A percentile compares a stretch with the other conserved stretches of the same genome.
These are phyloP conservation scores for Archips xylosteana DNA, from an alignment of 2,888 invertebrate species.

Conservation along the genomic window DNA sequence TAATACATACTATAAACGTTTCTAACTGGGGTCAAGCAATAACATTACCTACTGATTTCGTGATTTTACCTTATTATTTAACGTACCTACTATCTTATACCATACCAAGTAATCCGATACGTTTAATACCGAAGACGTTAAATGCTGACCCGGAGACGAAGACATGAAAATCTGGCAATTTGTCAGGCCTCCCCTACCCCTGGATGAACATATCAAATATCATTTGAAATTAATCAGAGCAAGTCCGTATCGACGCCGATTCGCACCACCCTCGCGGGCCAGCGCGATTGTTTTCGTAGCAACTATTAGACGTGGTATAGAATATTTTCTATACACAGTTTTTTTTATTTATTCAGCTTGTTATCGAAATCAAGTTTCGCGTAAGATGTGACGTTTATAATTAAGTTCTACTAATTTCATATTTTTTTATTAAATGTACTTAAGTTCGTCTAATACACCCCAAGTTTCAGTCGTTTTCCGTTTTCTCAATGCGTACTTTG, in stretches of 20 bases:
- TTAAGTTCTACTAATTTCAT: not conserved
- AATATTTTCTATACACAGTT: not conserved
- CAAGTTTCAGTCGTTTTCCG: not conserved
- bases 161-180: conserved; percentile 78
- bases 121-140: conserved; percentile 69
- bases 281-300: conserved; percentile 37
- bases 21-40: not conserved
- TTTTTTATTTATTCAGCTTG: too few species aligned
- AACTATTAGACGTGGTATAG: conserved; percentile 23
- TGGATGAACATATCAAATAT: conserved; percentile 80
- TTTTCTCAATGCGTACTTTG: not conserved
- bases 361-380: too few species aligned
- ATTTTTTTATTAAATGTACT: not conserved
- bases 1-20: not conserved
- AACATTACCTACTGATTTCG: not conserved
- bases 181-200: conserved; percentile 71
- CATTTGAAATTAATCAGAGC: conserved; percentile 79
- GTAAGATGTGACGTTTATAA: too few species aligned
- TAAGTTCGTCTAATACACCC: not conserved
- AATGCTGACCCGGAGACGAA: conserved; percentile 55
- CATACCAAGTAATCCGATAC: conserved; percentile 56
- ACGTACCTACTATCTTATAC: conserved; percentile 13
- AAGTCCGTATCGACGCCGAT: conserved; percentile 52
- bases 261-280: conserved; percentile 30
- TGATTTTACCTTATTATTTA: conserved; percentile 1